A percentile compares a stretch with the other conserved stretches of the same genome.
These are phyloP conservation scores for Lypha dubia DNA, from an alignment of 2,888 invertebrate species.

Conservation along the genomic window DNA sequence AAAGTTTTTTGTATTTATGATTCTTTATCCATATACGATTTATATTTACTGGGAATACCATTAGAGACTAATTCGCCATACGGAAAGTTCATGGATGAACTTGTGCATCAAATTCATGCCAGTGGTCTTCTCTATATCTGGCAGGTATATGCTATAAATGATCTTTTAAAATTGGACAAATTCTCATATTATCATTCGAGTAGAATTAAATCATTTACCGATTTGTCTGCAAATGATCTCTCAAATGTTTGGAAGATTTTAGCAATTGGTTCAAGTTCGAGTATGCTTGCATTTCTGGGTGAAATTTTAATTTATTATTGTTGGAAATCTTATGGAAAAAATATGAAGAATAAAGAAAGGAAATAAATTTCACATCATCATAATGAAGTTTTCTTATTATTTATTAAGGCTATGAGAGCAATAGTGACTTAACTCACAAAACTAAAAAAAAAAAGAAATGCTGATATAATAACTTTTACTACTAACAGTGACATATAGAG, in stretches of 20 bases:
- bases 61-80: constrained; percentile 48
- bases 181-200: constrained; percentile 27
- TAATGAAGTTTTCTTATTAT: too few species aligned
- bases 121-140: constrained; percentile 49
- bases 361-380: too few species aligned
- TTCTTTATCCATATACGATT: constrained; percentile 9
- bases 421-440: too few species aligned
- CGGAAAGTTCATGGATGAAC: constrained; percentile 33
- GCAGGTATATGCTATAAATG: constrained; percentile 19
- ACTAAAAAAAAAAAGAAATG: too few species aligned
- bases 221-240: constrained; percentile 34
- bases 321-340: too few species aligned
- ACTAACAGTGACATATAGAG: too few species aligned
- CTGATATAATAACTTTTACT: too few species aligned
- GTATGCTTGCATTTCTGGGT: constrained; percentile 7
- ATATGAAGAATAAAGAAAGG: neutral
- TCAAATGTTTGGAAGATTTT: constrained; percentile 49
- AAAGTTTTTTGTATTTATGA: constrained; percentile 38
- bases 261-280: constrained; percentile 18
- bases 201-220: neutral
- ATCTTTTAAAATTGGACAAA: constrained; percentile 33
- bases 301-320: constrained; percentile 25
- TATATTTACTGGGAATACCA: constrained; percentile 12
- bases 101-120: constrained; percentile 33
- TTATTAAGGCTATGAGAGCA: too few species aligned